phyloP scores from a whole-genome alignment of 2,888 invertebrate genomes.

The Idaea aversata region DNA sequence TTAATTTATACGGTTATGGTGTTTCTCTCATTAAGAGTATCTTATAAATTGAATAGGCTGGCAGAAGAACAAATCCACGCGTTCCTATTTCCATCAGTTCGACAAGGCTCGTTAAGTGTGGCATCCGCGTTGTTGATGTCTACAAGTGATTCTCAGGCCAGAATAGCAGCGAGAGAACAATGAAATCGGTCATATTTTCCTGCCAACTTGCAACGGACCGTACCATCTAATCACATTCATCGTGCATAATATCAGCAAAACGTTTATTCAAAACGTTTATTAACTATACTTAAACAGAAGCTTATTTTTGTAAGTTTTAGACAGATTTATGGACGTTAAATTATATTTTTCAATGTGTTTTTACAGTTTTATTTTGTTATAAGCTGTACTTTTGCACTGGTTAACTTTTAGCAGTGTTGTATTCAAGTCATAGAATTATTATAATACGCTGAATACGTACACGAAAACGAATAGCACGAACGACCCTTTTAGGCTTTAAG shows the following conservation, averaged over 20 bases:
- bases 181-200: slow-evolving; percentile 79
- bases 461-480: slow-evolving; percentile 57
- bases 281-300: slow-evolving; percentile 66
- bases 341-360: background rate
- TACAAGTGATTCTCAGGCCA: slow-evolving; percentile 76
- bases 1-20: too few relatives aligned
- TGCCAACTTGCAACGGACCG: slow-evolving; percentile 72
- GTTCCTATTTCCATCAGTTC: slow-evolving; percentile 73
- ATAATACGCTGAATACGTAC: slow-evolving; percentile 8
- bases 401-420: background rate
- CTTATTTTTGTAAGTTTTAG: slow-evolving; percentile 64
- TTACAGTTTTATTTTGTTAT: background rate
- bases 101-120: slow-evolving; percentile 79
- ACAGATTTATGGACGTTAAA: slow-evolving; percentile 44
- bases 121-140: slow-evolving; percentile 75
- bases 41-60: slow-evolving; percentile 50
- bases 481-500: slow-evolving; percentile 61
- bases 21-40: background rate
- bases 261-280: slow-evolving; percentile 67
- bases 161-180: slow-evolving; percentile 71
- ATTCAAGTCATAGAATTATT: background rate
- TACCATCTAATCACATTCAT: slow-evolving; percentile 69
- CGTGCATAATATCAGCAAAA: slow-evolving; percentile 66
- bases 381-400: background rate
- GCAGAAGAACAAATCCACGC: slow-evolving; percentile 66